Conservation (phyloP, 2,888 invertebrate species). For the Bellardia pandia region DNA sequence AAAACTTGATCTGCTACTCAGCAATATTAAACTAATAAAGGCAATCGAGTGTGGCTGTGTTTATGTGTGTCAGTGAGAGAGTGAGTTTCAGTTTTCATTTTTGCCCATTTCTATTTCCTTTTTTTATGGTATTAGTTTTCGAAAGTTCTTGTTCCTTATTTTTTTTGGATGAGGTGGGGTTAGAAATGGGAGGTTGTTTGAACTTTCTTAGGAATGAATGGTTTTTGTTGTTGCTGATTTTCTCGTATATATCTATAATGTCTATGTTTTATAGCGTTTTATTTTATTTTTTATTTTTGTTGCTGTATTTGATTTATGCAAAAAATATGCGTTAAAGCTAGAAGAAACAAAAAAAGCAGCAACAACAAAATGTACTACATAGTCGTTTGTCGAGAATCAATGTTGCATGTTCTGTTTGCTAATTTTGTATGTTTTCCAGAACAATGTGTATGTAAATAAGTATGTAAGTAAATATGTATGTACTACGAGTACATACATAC, state of each 20-base stretch:
- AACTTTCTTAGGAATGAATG: not conserved
- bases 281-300: not conserved
- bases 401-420: constrained; percentile 8
- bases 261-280: not conserved
- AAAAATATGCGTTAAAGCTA: constrained; percentile 2
- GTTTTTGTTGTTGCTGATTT: not conserved
- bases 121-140: not conserved
- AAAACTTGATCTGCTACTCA: not conserved
- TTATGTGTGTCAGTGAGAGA: not conserved
- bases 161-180: not conserved
- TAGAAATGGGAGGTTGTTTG: not conserved
- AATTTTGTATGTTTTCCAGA: not conserved
- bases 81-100: not conserved
- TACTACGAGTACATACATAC: too few relatives aligned
- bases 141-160: not conserved
- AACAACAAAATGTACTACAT: not conserved
- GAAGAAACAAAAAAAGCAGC: not conserved
- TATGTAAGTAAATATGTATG: not conserved
- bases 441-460: not conserved
- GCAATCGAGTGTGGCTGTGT: not conserved
- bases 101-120: not conserved
- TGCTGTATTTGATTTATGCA: constrained; percentile 1
- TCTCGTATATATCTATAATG: not conserved
- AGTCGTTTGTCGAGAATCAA: not conserved
- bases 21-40: constrained; percentile 6